Percentiles rank a stretch among this genome's conserved stretches.
These are phyloP conservation scores for Eulemur mongoz DNA, from an alignment of 2,797 vertebrate species.

Conservation along the genomic window DNA sequence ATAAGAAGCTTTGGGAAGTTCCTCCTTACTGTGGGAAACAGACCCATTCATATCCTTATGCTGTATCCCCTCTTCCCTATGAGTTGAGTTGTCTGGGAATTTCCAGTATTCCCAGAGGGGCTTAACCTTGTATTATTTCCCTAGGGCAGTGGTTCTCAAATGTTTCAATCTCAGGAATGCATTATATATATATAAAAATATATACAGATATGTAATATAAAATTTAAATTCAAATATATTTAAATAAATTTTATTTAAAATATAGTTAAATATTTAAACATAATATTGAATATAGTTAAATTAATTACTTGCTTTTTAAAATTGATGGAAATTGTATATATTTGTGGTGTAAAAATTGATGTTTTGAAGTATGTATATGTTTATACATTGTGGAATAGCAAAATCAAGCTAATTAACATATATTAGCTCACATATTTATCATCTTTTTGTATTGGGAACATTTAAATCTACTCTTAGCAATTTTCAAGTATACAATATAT, in stretches of 20 bases:
- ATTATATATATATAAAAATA: too few species aligned
- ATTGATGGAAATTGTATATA: not conserved
- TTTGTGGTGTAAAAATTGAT: not conserved
- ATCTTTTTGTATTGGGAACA: not conserved
- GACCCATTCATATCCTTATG: too few species aligned
- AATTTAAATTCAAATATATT: too few species aligned
- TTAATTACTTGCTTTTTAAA: too few species aligned
- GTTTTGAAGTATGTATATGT: not conserved
- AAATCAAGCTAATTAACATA: not conserved
- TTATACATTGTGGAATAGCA: not conserved
- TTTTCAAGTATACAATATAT: not conserved
- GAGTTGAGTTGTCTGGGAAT: not conserved
- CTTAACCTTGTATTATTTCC: not conserved
- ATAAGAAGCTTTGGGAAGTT: not conserved
- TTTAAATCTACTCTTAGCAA: not conserved
- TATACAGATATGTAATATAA: too few species aligned
- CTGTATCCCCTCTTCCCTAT: rapidly evolving
- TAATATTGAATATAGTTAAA: too few species aligned
- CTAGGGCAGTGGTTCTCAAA: not conserved
- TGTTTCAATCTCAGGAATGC: not conserved
- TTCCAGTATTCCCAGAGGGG: not conserved
- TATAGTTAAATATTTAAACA: too few species aligned
- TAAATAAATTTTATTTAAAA: too few species aligned
- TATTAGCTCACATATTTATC: not conserved
- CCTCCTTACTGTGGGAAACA: not conserved